Percentiles rank a stretch among this genome's conserved stretches.
Conservation (phyloP, 2,797 vertebrate genomes). For the Danio kyathit region DNA sequence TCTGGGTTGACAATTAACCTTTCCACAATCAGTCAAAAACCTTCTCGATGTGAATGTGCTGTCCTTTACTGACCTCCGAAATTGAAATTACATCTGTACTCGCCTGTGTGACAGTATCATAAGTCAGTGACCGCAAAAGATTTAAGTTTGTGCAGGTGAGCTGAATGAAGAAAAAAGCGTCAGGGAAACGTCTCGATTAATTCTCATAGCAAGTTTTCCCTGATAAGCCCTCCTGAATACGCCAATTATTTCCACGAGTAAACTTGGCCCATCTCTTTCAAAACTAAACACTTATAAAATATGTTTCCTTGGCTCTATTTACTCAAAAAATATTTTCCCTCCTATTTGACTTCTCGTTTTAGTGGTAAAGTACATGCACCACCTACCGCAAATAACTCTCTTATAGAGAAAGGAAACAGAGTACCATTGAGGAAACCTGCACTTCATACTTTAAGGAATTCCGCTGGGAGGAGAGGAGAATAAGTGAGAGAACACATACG, state of each 20-base stretch:
- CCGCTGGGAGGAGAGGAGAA: conserved; percentile 68
- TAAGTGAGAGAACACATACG: conserved; percentile 60
- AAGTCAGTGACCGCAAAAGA: conserved; percentile 46
- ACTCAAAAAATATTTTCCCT: conserved; percentile 75
- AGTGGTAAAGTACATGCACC: conserved; percentile 75
- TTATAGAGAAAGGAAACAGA: conserved; percentile 80
- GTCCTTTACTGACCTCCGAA: conserved; percentile 48
- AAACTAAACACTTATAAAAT: conserved; percentile 70
- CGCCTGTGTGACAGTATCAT: conserved; percentile 43
- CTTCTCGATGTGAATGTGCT: conserved; percentile 36
- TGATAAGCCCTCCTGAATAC: conserved; percentile 74
- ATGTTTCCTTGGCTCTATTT: conserved; percentile 72
- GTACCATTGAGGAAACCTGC: conserved; percentile 81
- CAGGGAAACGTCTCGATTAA: conserved; percentile 65
- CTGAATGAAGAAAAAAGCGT: conserved; percentile 31
- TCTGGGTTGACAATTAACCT: conserved; percentile 41
- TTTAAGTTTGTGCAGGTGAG: conserved; percentile 57
- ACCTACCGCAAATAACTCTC: conserved; percentile 78
- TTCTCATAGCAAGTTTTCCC: conserved; percentile 67
- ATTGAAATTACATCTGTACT: conserved; percentile 47
- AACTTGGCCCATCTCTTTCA: conserved; percentile 71
- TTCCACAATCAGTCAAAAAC: conserved; percentile 42
- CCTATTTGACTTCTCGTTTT: conserved; percentile 78
- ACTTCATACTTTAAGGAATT: conserved; percentile 78
- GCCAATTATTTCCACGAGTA: conserved; percentile 63